phyloP scores from a whole-genome alignment of 2,797 vertebrate species.

The Oceanodroma leucorhoa region DNA sequence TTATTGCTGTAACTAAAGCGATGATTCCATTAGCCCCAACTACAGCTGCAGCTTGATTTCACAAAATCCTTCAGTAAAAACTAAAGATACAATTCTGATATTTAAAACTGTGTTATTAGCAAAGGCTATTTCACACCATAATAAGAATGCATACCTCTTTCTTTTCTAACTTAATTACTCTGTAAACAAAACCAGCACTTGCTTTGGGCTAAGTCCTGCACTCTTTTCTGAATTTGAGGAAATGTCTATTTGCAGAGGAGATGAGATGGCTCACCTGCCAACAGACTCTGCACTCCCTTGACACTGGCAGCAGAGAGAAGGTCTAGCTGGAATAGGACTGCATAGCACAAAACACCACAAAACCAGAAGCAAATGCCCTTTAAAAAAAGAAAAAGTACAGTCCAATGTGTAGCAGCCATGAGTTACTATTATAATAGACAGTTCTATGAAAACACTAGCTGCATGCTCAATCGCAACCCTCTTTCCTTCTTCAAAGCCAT shows the following conservation, averaged over 20 bases:
- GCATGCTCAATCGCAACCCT: neutral
- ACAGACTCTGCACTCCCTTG: neutral
- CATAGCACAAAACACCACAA: neutral
- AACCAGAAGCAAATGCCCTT: neutral
- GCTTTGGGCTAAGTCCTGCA: neutral
- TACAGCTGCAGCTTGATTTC: neutral
- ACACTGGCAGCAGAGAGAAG: neutral
- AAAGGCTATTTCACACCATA: neutral
- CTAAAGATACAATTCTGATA: neutral
- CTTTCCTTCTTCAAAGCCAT: neutral
- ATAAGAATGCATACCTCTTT: neutral
- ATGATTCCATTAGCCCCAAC: neutral
- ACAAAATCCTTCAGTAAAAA: conserved; percentile 8
- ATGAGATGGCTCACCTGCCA: neutral
- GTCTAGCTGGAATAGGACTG: neutral
- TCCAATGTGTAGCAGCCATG: neutral
- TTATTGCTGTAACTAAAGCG: conserved; percentile 19
- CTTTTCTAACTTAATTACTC: neutral
- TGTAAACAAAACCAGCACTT: neutral
- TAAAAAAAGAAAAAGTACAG: neutral
- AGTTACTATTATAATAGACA: neutral
- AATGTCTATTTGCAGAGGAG: neutral
- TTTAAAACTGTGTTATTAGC: neutral
- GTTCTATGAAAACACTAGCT: neutral
- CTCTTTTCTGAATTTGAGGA: neutral